Evolutionary conservation across 2,113 vertebrate genomes (phyloP).

Genomic region (Sylvia atricapilla): DNA sequence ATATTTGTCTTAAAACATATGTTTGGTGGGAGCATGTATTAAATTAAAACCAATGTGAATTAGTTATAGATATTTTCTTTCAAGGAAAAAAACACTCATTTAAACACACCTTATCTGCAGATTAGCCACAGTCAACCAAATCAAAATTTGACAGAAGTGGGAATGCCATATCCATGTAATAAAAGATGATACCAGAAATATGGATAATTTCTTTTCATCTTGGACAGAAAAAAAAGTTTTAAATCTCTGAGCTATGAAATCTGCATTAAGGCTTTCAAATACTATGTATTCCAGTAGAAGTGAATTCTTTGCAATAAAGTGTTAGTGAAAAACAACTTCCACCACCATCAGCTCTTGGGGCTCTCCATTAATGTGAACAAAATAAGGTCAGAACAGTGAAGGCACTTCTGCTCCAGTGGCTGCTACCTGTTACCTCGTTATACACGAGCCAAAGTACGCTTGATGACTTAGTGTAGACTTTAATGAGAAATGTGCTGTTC

Average conservation of each 20-base stretch:
- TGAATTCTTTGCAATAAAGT: neutral
- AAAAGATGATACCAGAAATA: neutral
- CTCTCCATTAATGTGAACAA: rapidly evolving
- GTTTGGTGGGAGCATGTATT: neutral
- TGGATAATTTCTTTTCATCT: neutral
- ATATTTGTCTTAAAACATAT: neutral
- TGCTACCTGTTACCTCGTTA: neutral
- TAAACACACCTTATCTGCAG: neutral
- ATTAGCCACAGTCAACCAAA: neutral
- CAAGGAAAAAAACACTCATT: rapidly evolving
- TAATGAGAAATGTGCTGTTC: neutral
- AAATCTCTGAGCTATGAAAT: neutral
- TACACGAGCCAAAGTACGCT: neutral
- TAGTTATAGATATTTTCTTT: neutral
- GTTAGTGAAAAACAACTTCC: neutral
- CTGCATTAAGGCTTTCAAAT: neutral
- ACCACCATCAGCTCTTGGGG: neutral
- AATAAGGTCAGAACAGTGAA: neutral
- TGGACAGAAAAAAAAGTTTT: neutral
- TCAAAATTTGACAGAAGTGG: neutral
- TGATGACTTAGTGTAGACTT: neutral
- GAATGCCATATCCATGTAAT: neutral
- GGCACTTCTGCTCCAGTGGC: neutral
- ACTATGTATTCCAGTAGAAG: neutral
- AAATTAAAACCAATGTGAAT: neutral